Base-by-base conservation (phyloP, 2,797 vertebrate species). In the Aulostomus chinensis region DNA sequence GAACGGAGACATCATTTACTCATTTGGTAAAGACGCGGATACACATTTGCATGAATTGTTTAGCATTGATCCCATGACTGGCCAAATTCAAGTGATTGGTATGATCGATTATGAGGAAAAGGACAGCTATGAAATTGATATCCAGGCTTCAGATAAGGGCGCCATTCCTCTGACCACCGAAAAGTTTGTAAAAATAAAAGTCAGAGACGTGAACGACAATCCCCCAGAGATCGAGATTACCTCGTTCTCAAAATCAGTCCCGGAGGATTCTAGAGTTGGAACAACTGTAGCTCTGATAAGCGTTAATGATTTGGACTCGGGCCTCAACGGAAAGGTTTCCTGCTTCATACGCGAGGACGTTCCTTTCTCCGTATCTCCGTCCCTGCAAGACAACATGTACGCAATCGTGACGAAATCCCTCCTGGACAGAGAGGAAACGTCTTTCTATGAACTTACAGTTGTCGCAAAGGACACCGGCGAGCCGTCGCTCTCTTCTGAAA, bases 141-240 rank as follows among this genome's bases (percentile, higher is more conserved):
- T 85, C 14, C 12, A 78, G 8, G 82, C 78, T 4, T 71, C 66
- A 4, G 82, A 85, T 42, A 82, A 63, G 25, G 82, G 76, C 0
- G 0, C 3, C 0, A 28, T 33, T 30, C 38, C 60, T 0, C 11
- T 78, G 0, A 29, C 48, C 0, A 58, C 71, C 5, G 57, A 82
- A 1, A 78, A 72, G 45, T 77, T 38, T 0, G 48, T 85, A 0
- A 28, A 60, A 0, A 73, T 83, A 0, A 68, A 53, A 1, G 50
- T 76, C 0, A 67, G 4, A 25, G 87, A 89, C 3, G 3, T 82
- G 0, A 89, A 90, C 39, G 88, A 90, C 34, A 90, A 86, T 40
- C 35, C 55, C 3, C 88, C 88, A 4, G 81, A 90, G 49, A 85
- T 93, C 21, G 88, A 86, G 1, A 56, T 91, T 3, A 91, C 88